Evolutionary conservation across 1,140 invertebrate species (phyloP).

Genomic region (Lepidurus arcticus): DNA sequence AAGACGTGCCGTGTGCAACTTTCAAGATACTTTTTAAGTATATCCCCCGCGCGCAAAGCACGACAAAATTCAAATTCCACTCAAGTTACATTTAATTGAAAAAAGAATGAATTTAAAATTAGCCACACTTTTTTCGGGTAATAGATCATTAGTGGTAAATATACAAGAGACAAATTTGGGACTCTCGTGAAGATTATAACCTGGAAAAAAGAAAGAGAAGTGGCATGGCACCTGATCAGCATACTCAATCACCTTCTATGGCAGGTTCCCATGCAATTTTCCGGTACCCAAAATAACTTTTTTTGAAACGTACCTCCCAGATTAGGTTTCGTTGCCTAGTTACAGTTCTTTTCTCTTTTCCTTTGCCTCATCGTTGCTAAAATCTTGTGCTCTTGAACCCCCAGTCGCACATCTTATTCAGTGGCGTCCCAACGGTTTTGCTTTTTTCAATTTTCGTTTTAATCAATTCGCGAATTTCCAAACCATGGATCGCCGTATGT

Average conservation of each 20-base stretch:
- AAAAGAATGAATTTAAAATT: no score
- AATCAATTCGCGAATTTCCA: background rate
- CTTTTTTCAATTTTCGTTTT: background rate
- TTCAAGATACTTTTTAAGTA: no score
- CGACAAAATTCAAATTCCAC: no score
- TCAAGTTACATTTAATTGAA: no score
- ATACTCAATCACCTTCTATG: background rate
- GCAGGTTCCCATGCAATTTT: background rate
- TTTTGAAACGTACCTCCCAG: conserved; percentile 8
- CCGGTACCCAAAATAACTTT: conserved; percentile 1
- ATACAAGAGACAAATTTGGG: no score
- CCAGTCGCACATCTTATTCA: background rate
- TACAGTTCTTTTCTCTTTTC: background rate
- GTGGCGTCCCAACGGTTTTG: background rate
- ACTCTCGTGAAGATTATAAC: no score
- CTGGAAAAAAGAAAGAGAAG: background rate
- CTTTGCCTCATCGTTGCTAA: background rate
- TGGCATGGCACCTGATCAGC: background rate
- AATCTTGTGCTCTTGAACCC: background rate
- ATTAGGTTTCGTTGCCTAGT: conserved; percentile 5
- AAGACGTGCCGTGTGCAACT: no score
- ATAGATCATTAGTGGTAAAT: no score
- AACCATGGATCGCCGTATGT: conserved; percentile 48
- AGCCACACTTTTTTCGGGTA: no score
- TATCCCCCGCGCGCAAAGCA: no score